A percentile compares a stretch with the other conserved stretches of the same genome.
phyloP scores from a whole-genome alignment of 2,888 invertebrate species.

The Melanotus villosus region DNA sequence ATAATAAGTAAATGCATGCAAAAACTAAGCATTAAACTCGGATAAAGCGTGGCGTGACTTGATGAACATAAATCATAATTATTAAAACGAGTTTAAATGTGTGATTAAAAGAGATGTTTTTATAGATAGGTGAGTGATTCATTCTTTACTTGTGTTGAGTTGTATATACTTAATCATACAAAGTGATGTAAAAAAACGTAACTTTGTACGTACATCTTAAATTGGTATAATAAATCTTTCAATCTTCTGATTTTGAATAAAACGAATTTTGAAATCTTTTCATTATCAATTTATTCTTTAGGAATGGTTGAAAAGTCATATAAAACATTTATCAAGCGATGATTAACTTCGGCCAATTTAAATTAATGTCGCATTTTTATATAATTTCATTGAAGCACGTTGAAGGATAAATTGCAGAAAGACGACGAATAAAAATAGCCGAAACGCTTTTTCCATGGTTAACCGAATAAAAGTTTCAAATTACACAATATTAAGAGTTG shows the following conservation, averaged over 20 bases:
- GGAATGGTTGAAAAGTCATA: too few relatives aligned
- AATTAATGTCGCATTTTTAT: too few relatives aligned
- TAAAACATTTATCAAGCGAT: too few relatives aligned
- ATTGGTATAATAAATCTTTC: not conserved
- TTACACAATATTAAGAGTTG: too few relatives aligned
- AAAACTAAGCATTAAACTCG: slow-evolving; percentile 20
- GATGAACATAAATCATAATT: slow-evolving; percentile 21
- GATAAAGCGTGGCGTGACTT: slow-evolving; percentile 24
- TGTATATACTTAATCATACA: not conserved
- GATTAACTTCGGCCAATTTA: too few relatives aligned
- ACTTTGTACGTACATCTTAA: not conserved
- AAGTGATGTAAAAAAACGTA: not conserved
- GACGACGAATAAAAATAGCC: too few relatives aligned
- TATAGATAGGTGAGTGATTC: slow-evolving; percentile 11
- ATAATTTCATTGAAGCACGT: too few relatives aligned
- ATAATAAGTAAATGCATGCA: slow-evolving; percentile 22
- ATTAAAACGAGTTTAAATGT: slow-evolving; percentile 24
- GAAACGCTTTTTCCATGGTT: too few relatives aligned
- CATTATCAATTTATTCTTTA: too few relatives aligned
- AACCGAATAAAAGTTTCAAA: too few relatives aligned
- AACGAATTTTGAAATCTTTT: too few relatives aligned
- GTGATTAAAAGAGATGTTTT: slow-evolving; percentile 22
- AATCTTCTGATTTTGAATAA: not conserved
- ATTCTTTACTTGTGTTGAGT: slow-evolving; percentile 6
- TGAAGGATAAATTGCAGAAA: too few relatives aligned